Evolutionary conservation across 2,888 invertebrate genomes (phyloP).

Genomic region (Philereme transversata): DNA sequence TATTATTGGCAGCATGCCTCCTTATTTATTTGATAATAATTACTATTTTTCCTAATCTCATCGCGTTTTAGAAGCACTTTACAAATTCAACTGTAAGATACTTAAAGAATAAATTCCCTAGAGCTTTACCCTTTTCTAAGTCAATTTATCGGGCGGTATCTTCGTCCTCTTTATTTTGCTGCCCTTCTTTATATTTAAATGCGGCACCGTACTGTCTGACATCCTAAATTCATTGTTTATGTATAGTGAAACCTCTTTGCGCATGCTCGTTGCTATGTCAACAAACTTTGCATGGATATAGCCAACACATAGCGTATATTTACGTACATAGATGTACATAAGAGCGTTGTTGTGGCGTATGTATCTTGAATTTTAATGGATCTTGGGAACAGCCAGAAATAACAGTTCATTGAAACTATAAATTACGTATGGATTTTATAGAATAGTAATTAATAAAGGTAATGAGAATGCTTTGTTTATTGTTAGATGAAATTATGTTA

Average conservation of each 20-base stretch:
- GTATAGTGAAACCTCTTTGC: conserved; percentile 62
- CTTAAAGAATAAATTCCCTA: conserved; percentile 6
- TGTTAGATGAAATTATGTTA: conserved; percentile 21
- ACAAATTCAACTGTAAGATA: conserved; percentile 1
- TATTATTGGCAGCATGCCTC: conserved; percentile 10
- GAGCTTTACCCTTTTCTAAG: conserved; percentile 22
- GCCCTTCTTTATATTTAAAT: conserved; percentile 33
- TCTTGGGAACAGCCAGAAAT: conserved; percentile 41
- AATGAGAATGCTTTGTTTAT: conserved; percentile 27
- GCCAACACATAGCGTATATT: neutral
- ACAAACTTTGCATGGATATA: conserved; percentile 53
- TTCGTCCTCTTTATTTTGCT: conserved; percentile 26
- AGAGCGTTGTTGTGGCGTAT: conserved; percentile 15
- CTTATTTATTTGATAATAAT: conserved; percentile 10
- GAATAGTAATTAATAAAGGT: conserved; percentile 35
- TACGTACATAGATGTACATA: conserved; percentile 25
- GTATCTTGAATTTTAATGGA: conserved; percentile 47
- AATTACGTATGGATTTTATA: conserved; percentile 36
- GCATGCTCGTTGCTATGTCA: conserved; percentile 78
- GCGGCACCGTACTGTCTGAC: conserved; percentile 36
- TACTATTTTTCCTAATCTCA: conserved; percentile 2
- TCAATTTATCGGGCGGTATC: conserved; percentile 28
- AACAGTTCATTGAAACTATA: conserved; percentile 45
- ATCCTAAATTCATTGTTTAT: conserved; percentile 74
- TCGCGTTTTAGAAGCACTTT: conserved; percentile 3